Conservation (phyloP, 2,113 vertebrate species). For the Piliocolobus tephrosceles region DNA sequence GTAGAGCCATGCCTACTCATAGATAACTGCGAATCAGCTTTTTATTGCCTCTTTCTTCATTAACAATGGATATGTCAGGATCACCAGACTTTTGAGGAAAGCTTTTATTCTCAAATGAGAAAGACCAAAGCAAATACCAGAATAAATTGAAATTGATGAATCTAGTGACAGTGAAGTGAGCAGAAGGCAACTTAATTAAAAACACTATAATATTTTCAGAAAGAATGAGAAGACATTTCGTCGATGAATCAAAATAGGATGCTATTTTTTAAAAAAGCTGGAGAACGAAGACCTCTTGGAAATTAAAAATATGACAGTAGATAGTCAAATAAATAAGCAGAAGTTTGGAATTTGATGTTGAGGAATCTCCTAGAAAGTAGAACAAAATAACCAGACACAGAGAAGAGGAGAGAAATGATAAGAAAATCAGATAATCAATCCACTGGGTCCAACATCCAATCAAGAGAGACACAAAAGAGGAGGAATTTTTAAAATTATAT, state of each 20-base stretch:
- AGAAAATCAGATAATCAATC: not conserved
- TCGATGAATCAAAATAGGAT: not conserved
- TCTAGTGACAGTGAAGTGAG: not conserved
- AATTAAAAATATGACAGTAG: constrained; percentile 21
- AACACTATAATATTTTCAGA: not conserved
- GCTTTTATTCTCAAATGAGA: not conserved
- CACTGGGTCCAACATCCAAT: not conserved
- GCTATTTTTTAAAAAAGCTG: not conserved
- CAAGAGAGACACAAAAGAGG: not conserved
- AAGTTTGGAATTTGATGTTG: not conserved
- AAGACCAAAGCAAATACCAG: not conserved
- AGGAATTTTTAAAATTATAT: not conserved
- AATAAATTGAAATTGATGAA: not conserved
- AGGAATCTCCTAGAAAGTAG: not conserved
- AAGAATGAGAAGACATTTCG: not conserved
- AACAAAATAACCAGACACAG: not conserved
- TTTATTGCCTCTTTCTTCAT: not conserved
- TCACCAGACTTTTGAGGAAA: not conserved
- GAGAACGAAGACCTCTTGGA: not conserved
- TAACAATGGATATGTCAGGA: not conserved
- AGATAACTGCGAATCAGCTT: not conserved
- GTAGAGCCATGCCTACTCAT: not conserved
- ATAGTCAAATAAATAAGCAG: not conserved
- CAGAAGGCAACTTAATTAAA: constrained; percentile 13
- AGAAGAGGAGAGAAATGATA: not conserved